Evolutionary conservation across 2,113 vertebrate genomes (phyloP).

Genomic region (Oreochromis niloticus): DNA sequence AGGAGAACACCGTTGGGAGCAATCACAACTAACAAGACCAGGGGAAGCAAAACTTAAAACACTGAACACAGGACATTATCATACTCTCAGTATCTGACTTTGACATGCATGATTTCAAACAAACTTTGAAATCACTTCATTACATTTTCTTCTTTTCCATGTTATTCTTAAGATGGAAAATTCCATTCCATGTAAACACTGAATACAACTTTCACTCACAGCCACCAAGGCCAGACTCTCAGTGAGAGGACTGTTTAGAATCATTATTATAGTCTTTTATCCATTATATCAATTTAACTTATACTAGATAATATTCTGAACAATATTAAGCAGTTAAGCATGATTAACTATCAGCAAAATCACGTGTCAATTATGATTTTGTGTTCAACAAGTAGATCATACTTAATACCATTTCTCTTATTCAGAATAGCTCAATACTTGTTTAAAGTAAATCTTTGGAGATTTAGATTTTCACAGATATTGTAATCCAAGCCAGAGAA

Average conservation of each 20-base stretch:
- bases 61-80: not conserved
- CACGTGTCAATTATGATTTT: not conserved
- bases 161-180: not conserved
- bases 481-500: not conserved
- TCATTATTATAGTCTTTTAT: not conserved
- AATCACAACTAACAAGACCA: not conserved
- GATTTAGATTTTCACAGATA: not conserved
- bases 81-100: not conserved
- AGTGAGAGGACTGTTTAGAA: not conserved
- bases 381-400: not conserved
- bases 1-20: not conserved
- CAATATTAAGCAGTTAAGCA: not conserved
- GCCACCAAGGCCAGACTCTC: not conserved
- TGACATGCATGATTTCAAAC: not conserved
- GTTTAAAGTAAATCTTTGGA: not conserved
- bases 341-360: not conserved
- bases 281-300: not conserved
- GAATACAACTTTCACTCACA: not conserved
- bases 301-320: not conserved
- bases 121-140: not conserved
- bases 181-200: not conserved
- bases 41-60: not conserved
- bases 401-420: not conserved
- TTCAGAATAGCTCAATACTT: not conserved
- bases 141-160: accelerated